phyloP scores from a whole-genome alignment of 2,797 vertebrate species.

The Karalla daura region DNA sequence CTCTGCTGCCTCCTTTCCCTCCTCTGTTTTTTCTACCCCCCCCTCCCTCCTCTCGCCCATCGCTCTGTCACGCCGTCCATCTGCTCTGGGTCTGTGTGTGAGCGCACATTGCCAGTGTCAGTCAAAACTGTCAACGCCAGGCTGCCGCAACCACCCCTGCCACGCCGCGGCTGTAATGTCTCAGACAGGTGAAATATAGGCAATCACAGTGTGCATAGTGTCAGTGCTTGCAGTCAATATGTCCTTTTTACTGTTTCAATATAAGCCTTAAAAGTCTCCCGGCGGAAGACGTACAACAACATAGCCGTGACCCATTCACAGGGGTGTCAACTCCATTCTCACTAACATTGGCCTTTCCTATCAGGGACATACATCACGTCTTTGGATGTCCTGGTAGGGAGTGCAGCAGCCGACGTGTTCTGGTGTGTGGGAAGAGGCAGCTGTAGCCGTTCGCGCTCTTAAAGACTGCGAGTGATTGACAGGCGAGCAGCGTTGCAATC shows the following conservation, averaged over 20 bases:
- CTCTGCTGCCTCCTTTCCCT: slow-evolving; percentile 24
- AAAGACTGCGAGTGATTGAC: slow-evolving; percentile 64
- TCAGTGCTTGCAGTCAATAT: slow-evolving; percentile 57
- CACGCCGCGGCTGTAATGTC: slow-evolving; percentile 40
- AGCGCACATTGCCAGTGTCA: slow-evolving; percentile 62
- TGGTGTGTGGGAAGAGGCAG: slow-evolving; percentile 26
- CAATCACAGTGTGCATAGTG: slow-evolving; percentile 54
- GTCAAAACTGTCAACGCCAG: slow-evolving; percentile 61
- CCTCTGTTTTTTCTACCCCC: not conserved
- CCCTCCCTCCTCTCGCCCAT: not conserved
- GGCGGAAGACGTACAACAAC: slow-evolving; percentile 63
- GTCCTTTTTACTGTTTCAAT: slow-evolving; percentile 70
- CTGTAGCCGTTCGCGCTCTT: slow-evolving; percentile 15
- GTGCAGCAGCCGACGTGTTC: slow-evolving; percentile 31
- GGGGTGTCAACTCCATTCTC: slow-evolving; percentile 59
- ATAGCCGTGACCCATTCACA: slow-evolving; percentile 62
- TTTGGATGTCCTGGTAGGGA: slow-evolving; percentile 28
- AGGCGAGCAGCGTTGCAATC: slow-evolving; percentile 47
- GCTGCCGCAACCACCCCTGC: slow-evolving; percentile 32
- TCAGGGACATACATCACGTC: slow-evolving; percentile 56
- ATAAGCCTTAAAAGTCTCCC: slow-evolving; percentile 53
- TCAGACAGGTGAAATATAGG: slow-evolving; percentile 70
- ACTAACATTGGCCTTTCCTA: slow-evolving; percentile 45
- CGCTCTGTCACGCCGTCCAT: slow-evolving; percentile 47
- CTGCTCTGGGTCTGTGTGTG: slow-evolving; percentile 49